A percentile compares a stretch with the other conserved stretches of the same genome.
Evolutionary conservation across 1,140 invertebrate genomes (phyloP).

Genomic region (Chrysomallon squamiferum): DNA sequence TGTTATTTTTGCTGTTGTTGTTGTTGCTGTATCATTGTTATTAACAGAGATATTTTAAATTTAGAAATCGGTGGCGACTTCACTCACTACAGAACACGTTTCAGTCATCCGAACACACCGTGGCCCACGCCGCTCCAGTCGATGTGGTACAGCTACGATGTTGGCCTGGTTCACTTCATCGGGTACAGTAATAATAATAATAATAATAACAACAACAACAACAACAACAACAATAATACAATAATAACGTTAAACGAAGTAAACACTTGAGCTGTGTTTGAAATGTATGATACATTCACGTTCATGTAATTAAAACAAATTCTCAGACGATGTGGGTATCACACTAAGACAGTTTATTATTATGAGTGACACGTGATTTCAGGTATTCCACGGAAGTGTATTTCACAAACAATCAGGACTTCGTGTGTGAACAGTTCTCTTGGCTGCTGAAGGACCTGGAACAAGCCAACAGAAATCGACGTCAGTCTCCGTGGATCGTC

Average conservation of each 20-base stretch:
- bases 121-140: constrained; percentile 47
- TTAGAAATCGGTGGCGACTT: constrained; percentile 33
- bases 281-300: too few relatives aligned
- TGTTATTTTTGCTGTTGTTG: too few relatives aligned
- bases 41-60: too few relatives aligned
- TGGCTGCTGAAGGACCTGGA: constrained; percentile 86
- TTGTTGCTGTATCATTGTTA: too few relatives aligned
- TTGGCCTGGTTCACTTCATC: constrained; percentile 82
- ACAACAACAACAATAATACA: too few relatives aligned
- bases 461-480: constrained; percentile 54
- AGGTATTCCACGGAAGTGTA: constrained; percentile 49
- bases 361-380: too few relatives aligned
- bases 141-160: constrained; percentile 68
- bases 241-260: too few relatives aligned
- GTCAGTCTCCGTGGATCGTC: constrained; percentile 59
- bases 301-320: too few relatives aligned
- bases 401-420: constrained; percentile 65
- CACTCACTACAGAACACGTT: constrained; percentile 49
- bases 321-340: too few relatives aligned
- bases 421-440: constrained; percentile 59
- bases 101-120: constrained; percentile 50
- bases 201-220: too few relatives aligned
- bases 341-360: too few relatives aligned
- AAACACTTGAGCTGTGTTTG: too few relatives aligned
- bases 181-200: constrained; percentile 18